These are phyloP conservation scores for Ferdinandea cuprea DNA, from an alignment of 2,888 invertebrate genomes.

Conservation along the genomic window DNA sequence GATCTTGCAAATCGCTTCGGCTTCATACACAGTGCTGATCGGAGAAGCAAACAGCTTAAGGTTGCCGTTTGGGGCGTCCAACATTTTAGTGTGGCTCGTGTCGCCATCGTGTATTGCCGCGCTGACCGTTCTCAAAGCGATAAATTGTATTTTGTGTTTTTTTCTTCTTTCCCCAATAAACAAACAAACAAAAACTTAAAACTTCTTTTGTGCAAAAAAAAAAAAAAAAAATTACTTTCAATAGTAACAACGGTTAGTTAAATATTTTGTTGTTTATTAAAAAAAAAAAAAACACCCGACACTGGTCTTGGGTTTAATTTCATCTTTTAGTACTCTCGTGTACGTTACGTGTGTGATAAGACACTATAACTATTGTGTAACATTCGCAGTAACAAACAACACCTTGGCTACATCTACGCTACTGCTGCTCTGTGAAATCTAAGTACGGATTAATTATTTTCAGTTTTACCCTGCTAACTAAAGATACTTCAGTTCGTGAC, in stretches of 20 bases:
- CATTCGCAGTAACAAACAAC: background rate
- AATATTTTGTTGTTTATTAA: no score
- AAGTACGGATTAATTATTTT: slow-evolving; percentile 15
- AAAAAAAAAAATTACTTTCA: slow-evolving; percentile 12
- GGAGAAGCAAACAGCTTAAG: slow-evolving; percentile 63
- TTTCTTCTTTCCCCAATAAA: slow-evolving; percentile 13
- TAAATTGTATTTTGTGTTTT: slow-evolving; percentile 5
- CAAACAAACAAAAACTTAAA: background rate
- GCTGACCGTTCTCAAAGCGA: slow-evolving; percentile 72
- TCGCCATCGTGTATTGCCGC: slow-evolving; percentile 83
- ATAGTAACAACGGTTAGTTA: slow-evolving; percentile 14
- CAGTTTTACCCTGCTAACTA: slow-evolving; percentile 5
- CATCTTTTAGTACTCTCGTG: background rate
- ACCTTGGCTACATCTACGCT: background rate
- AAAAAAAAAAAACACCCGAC: no score
- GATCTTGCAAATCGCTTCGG: slow-evolving; percentile 21
- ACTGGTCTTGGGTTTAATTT: background rate
- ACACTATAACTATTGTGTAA: slow-evolving; percentile 49
- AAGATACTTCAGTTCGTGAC: slow-evolving; percentile 23
- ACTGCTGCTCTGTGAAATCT: slow-evolving; percentile 42
- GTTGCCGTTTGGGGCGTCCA: slow-evolving; percentile 76
- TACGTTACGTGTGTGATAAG: slow-evolving; percentile 23
- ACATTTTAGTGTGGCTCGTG: slow-evolving; percentile 83
- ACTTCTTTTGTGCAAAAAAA: slow-evolving; percentile 30
- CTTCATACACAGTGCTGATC: slow-evolving; percentile 42